Conservation (phyloP, 2,113 vertebrate species). For the Rissa tridactyla region DNA sequence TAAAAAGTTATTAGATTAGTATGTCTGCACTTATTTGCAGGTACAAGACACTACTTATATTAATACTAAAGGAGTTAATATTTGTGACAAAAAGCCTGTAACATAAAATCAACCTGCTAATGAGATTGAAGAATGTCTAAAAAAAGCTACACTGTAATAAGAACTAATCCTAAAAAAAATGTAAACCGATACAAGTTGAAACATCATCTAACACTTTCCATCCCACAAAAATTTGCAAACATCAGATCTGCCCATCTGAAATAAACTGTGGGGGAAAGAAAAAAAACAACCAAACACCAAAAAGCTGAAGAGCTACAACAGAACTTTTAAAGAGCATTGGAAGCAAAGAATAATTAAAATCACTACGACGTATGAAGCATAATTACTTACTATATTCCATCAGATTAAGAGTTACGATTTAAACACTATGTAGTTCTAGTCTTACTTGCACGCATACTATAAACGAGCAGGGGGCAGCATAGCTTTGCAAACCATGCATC, state of each 20-base stretch:
- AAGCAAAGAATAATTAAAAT: neutral
- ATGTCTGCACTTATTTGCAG: neutral
- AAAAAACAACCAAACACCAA: neutral
- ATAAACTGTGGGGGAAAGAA: neutral
- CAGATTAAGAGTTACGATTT: neutral
- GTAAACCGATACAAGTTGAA: neutral
- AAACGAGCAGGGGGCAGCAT: conserved; percentile 69
- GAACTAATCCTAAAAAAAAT: neutral
- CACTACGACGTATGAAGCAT: neutral
- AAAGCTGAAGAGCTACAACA: neutral
- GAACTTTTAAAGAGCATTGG: neutral
- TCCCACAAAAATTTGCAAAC: neutral
- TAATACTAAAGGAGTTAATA: neutral
- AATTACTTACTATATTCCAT: neutral
- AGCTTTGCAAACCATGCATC: neutral
- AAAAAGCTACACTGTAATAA: neutral
- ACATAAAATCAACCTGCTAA: neutral
- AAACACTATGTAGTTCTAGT: neutral
- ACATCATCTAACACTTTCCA: neutral
- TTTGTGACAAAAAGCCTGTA: neutral
- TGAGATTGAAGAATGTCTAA: neutral
- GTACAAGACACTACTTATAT: neutral
- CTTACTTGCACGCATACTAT: neutral
- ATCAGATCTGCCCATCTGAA: neutral
- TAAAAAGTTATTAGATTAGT: neutral